Base-by-base conservation (phyloP, 2,113 vertebrate species). In the Microcebus murinus region DNA sequence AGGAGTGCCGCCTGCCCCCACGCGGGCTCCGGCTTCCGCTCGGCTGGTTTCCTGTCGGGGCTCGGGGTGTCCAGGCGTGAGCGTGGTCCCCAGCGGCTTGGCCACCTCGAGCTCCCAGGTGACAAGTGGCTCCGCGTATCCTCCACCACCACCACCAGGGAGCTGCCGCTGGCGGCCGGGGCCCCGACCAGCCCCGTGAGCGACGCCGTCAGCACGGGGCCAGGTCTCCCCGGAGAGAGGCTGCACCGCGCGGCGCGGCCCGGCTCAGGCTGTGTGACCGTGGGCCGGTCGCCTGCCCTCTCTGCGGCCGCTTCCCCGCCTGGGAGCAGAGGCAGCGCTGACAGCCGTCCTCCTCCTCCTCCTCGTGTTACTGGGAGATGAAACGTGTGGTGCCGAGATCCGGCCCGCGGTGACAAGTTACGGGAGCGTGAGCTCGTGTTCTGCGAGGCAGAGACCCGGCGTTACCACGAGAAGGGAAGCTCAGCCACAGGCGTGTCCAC, bases 391-490 rank as follows among this genome's bases (percentile, higher is more conserved):
- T 23, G 61, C 36, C 48, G 5, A 4, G 42, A 55, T n/a, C 67
- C 45, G 65, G 73, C 87, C 87, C 13, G 1, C 0, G 10, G 15
- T 17, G 13, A 29, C 5, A 45, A 0, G 31, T 65, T 34, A 9
- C 1, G 0, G 2, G 17, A 18, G 12, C 4, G 6, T 7, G 6
- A 17, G 21, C 29, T 11, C 0, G 50, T n/a, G 0, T 42, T 57
- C 1, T 8, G 45, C 7, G 45, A 45, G 45, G 45, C 45, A 45
- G 45, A 45, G 45, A 45, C 45, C 45, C 45, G 45, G 45, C 8
- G 8, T 45, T 8, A 45, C 45, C 45, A 45, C 1, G 45, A 8
- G 36, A 84, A 48, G 25, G 6, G 39, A 20, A 4, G 23, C 4
- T 8, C 0, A 17, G 13, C 11, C 17, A 17, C 9, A 15, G 70